A percentile compares a stretch with the other conserved stretches of the same genome.
phyloP scores from a whole-genome alignment of 2,113 vertebrate species.

The Psittacula cyanocephala region DNA sequence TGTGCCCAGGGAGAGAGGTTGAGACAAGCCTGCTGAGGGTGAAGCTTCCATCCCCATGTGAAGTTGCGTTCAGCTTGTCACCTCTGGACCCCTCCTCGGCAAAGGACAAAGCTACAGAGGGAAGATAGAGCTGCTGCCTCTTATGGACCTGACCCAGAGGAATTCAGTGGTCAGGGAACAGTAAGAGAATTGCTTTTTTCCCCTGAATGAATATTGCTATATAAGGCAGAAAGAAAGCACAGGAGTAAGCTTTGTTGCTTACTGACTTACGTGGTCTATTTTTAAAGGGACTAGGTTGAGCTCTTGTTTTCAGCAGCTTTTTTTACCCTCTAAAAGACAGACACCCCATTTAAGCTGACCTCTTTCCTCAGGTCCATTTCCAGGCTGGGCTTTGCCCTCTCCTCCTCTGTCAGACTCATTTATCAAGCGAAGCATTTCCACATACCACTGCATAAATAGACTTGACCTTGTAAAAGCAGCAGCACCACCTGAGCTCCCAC shows the following conservation, averaged over 20 bases:
- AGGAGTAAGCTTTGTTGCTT: constrained; percentile 31
- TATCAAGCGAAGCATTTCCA: constrained; percentile 57
- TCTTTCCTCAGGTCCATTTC: constrained; percentile 31
- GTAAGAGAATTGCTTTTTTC: constrained; percentile 10
- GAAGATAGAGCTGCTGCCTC: not conserved
- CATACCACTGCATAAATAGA: constrained; percentile 29
- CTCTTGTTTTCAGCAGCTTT: constrained; percentile 38
- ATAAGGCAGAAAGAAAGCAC: constrained; percentile 37
- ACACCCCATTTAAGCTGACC: constrained; percentile 36
- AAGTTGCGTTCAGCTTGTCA: not conserved
- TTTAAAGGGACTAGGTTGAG: constrained; percentile 34
- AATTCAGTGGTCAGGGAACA: not conserved
- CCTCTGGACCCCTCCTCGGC: not conserved
- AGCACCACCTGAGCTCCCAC: constrained; percentile 45
- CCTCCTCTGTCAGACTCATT: constrained; percentile 40
- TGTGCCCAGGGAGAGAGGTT: not conserved
- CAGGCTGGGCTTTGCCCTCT: constrained; percentile 39
- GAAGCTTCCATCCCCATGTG: not conserved
- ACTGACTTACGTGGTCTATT: constrained; percentile 18
- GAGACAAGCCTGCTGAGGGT: not conserved
- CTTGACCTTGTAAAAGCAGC: constrained; percentile 51
- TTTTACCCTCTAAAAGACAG: not conserved
- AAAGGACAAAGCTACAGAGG: not conserved
- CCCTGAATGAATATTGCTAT: constrained; percentile 40
- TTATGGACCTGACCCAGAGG: not conserved